Evolutionary conservation across 2,113 vertebrate species (phyloP).

Genomic region (Malurus elegans): DNA sequence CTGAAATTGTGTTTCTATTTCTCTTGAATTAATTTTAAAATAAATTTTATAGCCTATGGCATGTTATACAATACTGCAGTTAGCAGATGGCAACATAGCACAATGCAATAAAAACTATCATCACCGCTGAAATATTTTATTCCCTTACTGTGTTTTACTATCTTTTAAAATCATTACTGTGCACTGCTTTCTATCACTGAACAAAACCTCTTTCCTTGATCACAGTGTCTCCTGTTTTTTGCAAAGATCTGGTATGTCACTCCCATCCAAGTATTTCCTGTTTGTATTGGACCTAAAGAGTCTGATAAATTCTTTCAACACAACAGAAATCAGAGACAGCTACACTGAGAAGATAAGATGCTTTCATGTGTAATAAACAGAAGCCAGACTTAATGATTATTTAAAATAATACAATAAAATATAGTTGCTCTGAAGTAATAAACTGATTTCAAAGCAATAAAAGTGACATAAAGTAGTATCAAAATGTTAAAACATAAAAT

Average conservation of each 20-base stretch:
- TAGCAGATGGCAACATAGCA: neutral
- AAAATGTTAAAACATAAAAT: neutral
- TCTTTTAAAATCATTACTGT: neutral
- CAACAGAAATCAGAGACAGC: neutral
- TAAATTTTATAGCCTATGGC: neutral
- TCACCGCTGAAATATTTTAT: neutral
- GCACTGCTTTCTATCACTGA: neutral
- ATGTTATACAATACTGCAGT: neutral
- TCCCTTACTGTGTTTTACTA: neutral
- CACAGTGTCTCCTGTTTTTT: neutral
- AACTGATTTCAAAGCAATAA: neutral
- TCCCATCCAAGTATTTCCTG: slow-evolving; percentile 24
- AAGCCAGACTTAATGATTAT: neutral
- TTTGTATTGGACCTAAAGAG: slow-evolving; percentile 24
- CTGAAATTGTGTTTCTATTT: neutral
- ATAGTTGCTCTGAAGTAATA: neutral
- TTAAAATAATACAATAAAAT: neutral
- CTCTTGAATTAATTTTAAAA: neutral
- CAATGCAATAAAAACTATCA: neutral
- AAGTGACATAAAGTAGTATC: neutral
- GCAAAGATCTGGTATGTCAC: neutral
- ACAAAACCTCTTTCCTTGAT: neutral
- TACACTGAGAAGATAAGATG: neutral
- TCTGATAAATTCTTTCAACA: slow-evolving; percentile 17
- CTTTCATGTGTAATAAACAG: neutral